phyloP scores from a whole-genome alignment of 2,888 invertebrate species.

The Micropterix aruncella region DNA sequence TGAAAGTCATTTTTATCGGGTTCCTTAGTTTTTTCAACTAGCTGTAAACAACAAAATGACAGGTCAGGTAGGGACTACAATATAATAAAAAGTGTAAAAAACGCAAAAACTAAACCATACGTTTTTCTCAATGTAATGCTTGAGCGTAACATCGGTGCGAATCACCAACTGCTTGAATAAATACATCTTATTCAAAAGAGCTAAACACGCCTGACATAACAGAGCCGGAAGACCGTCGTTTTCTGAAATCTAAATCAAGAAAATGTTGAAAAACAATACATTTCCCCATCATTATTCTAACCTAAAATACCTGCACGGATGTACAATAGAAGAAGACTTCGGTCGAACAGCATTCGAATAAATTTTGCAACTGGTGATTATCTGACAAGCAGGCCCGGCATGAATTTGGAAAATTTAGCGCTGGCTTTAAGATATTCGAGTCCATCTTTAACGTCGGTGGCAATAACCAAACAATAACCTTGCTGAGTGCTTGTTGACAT shows the following conservation, averaged over 20 bases:
- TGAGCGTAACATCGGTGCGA: constrained; percentile 27
- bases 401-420: constrained; percentile 15
- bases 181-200: constrained; percentile 28
- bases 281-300: not conserved
- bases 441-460: too few species aligned
- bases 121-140: too few species aligned
- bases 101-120: too few species aligned
- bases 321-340: constrained; percentile 34
- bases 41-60: too few species aligned
- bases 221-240: constrained; percentile 26
- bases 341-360: constrained; percentile 26
- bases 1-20: too few species aligned
- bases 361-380: constrained; percentile 26
- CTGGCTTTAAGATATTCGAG: too few species aligned
- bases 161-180: constrained; percentile 32
- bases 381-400: constrained; percentile 32
- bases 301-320: constrained; percentile 31
- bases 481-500: too few species aligned
- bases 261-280: not conserved
- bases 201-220: constrained; percentile 30
- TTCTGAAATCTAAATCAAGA: constrained; percentile 23
- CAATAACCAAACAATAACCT: too few species aligned
- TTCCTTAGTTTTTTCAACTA: too few species aligned
- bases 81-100: too few species aligned
- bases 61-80: too few species aligned